Evolutionary conservation across 2,113 vertebrate species (phyloP), one percentile per base, ranked within the genome.

Genomic region (Perca flavescens): DNA sequence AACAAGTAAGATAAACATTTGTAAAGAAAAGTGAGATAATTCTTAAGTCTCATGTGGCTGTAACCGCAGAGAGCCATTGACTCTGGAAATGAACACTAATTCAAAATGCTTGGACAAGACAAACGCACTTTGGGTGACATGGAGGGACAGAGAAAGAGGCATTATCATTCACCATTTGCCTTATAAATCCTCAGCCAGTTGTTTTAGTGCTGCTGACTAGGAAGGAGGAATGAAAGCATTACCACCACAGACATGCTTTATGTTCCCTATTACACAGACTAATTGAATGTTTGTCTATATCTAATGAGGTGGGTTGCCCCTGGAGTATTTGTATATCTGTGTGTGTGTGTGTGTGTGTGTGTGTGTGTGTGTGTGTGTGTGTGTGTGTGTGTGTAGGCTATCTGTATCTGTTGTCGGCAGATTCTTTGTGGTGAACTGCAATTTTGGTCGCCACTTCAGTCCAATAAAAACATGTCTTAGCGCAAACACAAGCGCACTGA

Each of bases 221-320:
- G 84, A 82, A 65, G 74, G 65, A 73, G 52, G 64, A 82, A 83
- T 79, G 52, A 80, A 77, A 83, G 70, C 77, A 71, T 86, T 80
- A 74, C 71, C 40, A 74, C 54, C 53, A 77, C 78, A 78, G 84
- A 82, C 90, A 78, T 87, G 83, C 79, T 91, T 92, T 91, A 91
- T 91, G 78, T 79, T 83, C 62, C 58, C 87, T 75, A 75, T 91
- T 91, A 90, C 68, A 83, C 54, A 75, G 83, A 88, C 88, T 93
- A 92, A 92, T 90, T 89, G 84, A 91, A 89, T 90, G 84, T 91
- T 91, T 88, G 81, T 85, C 87, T 88, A 76, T 91, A 84, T 85
- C 79, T 91, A 92, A 93, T 90, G 83, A 89, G 86, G 77, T 82
- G 86, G 64, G 77, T 63, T 84, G 81, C 36, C 80, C 66, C 75